These are phyloP conservation scores for Tamandua tetradactyla DNA, from an alignment of 2,797 vertebrate genomes.

Conservation along the genomic window DNA sequence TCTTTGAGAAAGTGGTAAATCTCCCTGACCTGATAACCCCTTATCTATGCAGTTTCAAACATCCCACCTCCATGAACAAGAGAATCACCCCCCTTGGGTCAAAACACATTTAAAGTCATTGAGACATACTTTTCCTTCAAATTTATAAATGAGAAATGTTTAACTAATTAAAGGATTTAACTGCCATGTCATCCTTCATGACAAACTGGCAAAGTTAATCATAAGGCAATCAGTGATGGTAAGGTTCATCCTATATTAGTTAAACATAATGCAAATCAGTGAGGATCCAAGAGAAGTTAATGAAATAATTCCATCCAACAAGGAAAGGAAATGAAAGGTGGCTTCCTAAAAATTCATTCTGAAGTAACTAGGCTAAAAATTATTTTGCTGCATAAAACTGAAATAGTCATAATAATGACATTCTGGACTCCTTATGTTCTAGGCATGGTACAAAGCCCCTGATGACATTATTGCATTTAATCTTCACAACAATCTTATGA, in stretches of 20 bases:
- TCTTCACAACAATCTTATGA: background rate
- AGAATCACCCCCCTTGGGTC: constrained; percentile 57
- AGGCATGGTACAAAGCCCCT: background rate
- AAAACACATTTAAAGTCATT: constrained; percentile 69
- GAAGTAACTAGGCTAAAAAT: constrained; percentile 35
- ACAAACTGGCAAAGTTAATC: constrained; percentile 65
- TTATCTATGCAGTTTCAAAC: constrained; percentile 52
- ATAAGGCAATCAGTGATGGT: constrained; percentile 72
- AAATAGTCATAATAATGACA: constrained; percentile 26
- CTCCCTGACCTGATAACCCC: constrained; percentile 29
- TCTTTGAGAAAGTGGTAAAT: constrained; percentile 40
- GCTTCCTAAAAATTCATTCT: constrained; percentile 48
- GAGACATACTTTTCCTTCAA: constrained; percentile 55
- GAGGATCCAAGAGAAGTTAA: constrained; percentile 55
- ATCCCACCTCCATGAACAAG: background rate
- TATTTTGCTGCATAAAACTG: constrained; percentile 16
- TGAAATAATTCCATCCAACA: constrained; percentile 62
- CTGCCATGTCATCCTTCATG: constrained; percentile 66
- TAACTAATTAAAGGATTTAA: constrained; percentile 71
- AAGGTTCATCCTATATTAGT: constrained; percentile 69
- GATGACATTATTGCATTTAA: background rate
- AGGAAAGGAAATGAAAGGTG: constrained; percentile 47
- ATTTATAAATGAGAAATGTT: constrained; percentile 70
- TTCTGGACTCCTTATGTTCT: background rate
- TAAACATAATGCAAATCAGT: no score